Evolutionary conservation across 2,113 vertebrate species (phyloP), one percentile per base, ranked within the genome.

Genomic region (Ammodytes marinus): DNA sequence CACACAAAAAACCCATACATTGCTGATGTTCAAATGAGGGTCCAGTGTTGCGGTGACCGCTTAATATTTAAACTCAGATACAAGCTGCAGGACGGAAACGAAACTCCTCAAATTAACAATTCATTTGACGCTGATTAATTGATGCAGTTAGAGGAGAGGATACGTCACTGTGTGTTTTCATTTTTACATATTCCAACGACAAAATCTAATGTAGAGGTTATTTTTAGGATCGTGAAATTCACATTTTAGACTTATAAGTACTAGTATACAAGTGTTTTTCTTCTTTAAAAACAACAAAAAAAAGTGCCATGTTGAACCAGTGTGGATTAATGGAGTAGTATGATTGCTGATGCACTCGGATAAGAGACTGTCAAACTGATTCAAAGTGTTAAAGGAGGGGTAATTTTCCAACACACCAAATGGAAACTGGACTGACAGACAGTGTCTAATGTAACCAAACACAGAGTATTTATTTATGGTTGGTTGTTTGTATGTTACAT

Each of bases 361-460:
- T 50, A 69, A 77, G 53, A 57, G 60, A 80, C 58, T 60, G 59
- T 66, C 40, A 72, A 69, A 64, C 45, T 17, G 58, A 81, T 74
- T 59, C 27, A 45, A 70, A 75, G 70, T 50, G 69, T 87, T 42
- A 35, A 59, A 71, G 15, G 39, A 27, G 27, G 15, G 65, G 8
- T 6, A 67, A 81, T 83, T 79, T 83, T 59, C 27, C 27, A 84
- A 87, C 80, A 60, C 75, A 66, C 85, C 90, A 91, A 87, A 90
- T 69, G 72, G 79, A 85, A 71, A 58, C 74, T 67, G 59, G 65
- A 83, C 63, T 77, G 59, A 79, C 74, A 73, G 61, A 69, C 27
- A 27, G 58, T 17, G 70, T 65, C 81, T 68, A n/a, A 63, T 84
- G 43, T 81, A 65, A 86, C 79, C 77, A 78, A 82, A 89, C 77